Evolutionary conservation across 2,797 vertebrate species (phyloP), one percentile per base, ranked within the genome.

Genomic region (Tolypeutes matacus): DNA sequence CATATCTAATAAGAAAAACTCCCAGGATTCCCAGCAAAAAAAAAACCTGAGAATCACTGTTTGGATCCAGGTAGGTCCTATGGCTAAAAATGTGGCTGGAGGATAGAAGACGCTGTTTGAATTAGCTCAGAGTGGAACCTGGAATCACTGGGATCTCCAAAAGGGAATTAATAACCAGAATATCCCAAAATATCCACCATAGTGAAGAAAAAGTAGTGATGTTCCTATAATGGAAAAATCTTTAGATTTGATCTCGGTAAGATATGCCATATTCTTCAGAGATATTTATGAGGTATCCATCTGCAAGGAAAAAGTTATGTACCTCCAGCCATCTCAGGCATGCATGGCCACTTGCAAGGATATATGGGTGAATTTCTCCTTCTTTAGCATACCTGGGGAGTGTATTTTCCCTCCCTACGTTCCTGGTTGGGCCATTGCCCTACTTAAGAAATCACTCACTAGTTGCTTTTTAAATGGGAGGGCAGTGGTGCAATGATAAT

Each of bases 71-170:
- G 1, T 56, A 42, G 46, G 12, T 89, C 58, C 51, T 53, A 49
- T 11, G 21, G 58, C 78, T 86, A 78, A 89, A 95, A 92, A 58
- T n/a, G 20, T 67, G 51, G 29, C 84, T 82, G 87, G 51, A 90
- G 23, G 27, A 64, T 36, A 23, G 31, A 93, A 72, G 49, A 29
- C 31, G 27, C 3, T 69, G 5, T 25, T 60, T 56, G 77, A 78
- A 42, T 58, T 46, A 67, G 73, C 34, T 20, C 46, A 46, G 46
- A 46, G 46, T 8, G 46, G 46, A 46, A 46, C 46, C 46, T 46
- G 46, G 7, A 46, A 46, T 46, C 46, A 46, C 46, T 9, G 46
- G 46, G 9, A 8, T 46, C 46, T 46, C 46, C 11, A 46, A 46
- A 46, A 46, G 46, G 46, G 46, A 46, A 46, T 46, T 46, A 9